Evolutionary conservation across 2,888 invertebrate species (phyloP).

Genomic region (Dynastes grantii): DNA sequence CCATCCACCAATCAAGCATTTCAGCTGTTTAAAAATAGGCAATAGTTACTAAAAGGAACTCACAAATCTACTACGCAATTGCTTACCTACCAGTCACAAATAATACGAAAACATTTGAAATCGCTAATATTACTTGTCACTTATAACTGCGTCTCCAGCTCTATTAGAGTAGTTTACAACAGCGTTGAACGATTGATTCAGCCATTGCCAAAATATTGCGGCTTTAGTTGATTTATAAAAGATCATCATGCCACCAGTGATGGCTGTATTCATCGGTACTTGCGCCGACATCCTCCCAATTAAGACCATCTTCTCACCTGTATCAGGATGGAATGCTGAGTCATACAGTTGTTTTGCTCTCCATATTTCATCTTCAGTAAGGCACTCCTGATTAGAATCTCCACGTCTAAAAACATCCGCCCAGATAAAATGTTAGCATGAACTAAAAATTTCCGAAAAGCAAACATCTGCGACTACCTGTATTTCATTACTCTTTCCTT

Average conservation of each 20-base stretch:
- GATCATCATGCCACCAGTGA: conserved; percentile 97
- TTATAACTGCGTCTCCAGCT: conserved; percentile 83
- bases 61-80: no score
- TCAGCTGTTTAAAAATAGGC: no score
- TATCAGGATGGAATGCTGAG: conserved; percentile 98
- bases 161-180: conserved; percentile 98
- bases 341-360: conserved; percentile 94
- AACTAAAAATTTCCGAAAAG: neutral
- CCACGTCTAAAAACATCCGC: conserved; percentile 48
- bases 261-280: conserved; percentile 96
- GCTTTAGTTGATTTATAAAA: conserved; percentile 95
- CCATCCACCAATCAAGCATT: no score
- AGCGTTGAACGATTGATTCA: conserved; percentile 97
- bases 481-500: conserved; percentile 84
- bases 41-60: no score
- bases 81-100: no score
- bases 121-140: conserved; percentile 68
- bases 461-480: conserved; percentile 73
- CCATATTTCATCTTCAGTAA: conserved; percentile 90
- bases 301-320: conserved; percentile 94
- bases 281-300: conserved; percentile 98
- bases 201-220: conserved; percentile 96
- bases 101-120: no score
- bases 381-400: conserved; percentile 66
- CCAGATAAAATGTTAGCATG: neutral